A percentile compares a stretch with the other conserved stretches of the same genome.
phyloP scores from a whole-genome alignment of 2,888 invertebrate species.

The Phytoseiulus persimilis region DNA sequence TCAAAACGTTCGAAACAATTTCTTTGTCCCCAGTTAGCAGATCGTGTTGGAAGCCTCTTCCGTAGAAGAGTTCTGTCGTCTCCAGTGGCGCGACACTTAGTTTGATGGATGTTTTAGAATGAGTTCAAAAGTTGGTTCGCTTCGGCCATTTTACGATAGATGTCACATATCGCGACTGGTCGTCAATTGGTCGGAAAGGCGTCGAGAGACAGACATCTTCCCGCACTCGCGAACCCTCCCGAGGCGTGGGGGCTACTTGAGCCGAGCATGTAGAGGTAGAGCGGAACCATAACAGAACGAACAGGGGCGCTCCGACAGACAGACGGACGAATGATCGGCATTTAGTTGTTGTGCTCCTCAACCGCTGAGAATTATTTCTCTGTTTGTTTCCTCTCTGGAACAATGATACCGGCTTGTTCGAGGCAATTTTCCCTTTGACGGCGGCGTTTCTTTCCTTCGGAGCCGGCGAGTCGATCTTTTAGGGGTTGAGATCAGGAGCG shows the following conservation, averaged over 20 bases:
- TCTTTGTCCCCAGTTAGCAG: background rate
- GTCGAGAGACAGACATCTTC: background rate
- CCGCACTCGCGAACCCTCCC: background rate
- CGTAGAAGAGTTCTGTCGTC: background rate
- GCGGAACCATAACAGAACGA: background rate
- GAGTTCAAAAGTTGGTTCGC: background rate
- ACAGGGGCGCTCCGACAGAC: background rate
- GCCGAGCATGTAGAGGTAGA: background rate
- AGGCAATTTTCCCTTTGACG: background rate
- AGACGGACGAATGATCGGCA: background rate
- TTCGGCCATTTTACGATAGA: background rate
- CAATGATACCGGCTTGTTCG: background rate
- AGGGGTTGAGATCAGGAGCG: background rate
- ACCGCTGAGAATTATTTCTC: background rate
- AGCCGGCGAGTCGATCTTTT: too few relatives aligned
- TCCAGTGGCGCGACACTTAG: background rate
- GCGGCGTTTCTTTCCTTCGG: too few relatives aligned
- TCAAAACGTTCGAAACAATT: background rate
- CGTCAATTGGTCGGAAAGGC: constrained; percentile 5
- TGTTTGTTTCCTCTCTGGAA: background rate
- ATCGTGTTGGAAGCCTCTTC: background rate
- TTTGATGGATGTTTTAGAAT: background rate
- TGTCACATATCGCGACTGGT: background rate
- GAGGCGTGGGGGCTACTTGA: background rate
- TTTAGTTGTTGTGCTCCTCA: background rate